Evolutionary conservation across 1,140 invertebrate species (phyloP).

Genomic region (Ceratina australensis): DNA sequence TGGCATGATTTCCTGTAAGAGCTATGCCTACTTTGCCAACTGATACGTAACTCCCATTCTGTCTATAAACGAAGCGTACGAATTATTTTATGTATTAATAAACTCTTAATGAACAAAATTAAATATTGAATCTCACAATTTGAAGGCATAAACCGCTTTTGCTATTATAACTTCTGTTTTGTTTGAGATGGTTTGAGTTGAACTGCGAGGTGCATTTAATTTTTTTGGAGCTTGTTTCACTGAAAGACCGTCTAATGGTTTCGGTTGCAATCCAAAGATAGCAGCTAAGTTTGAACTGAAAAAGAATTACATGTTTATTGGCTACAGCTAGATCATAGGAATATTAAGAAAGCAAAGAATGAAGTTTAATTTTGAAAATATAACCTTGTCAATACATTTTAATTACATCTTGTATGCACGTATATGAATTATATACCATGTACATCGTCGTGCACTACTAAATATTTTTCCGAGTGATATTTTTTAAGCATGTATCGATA

Average conservation of each 20-base stretch:
- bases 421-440: background rate
- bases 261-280: slow-evolving; percentile 64
- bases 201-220: slow-evolving; percentile 35
- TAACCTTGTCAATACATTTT: slow-evolving; percentile 6
- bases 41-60: slow-evolving; percentile 69
- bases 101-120: background rate
- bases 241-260: slow-evolving; percentile 21
- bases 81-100: slow-evolving; percentile 29
- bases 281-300: slow-evolving; percentile 70
- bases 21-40: slow-evolving; percentile 74
- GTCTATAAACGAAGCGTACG: slow-evolving; percentile 58
- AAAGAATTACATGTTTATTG: slow-evolving; percentile 6
- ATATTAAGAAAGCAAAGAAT: background rate
- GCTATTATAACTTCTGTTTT: slow-evolving; percentile 72
- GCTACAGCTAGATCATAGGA: background rate
- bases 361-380: slow-evolving; percentile 10
- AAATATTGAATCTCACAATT: slow-evolving; percentile 64
- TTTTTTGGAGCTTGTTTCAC: slow-evolving; percentile 44
- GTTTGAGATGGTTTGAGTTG: slow-evolving; percentile 46
- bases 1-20: slow-evolving; percentile 66
- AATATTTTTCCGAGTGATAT: background rate
- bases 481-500: slow-evolving; percentile 3
- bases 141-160: slow-evolving; percentile 72
- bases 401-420: background rate
- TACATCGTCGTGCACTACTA: background rate